Evolutionary conservation across 2,888 invertebrate species (phyloP).

Genomic region (Glomeris marginata): DNA sequence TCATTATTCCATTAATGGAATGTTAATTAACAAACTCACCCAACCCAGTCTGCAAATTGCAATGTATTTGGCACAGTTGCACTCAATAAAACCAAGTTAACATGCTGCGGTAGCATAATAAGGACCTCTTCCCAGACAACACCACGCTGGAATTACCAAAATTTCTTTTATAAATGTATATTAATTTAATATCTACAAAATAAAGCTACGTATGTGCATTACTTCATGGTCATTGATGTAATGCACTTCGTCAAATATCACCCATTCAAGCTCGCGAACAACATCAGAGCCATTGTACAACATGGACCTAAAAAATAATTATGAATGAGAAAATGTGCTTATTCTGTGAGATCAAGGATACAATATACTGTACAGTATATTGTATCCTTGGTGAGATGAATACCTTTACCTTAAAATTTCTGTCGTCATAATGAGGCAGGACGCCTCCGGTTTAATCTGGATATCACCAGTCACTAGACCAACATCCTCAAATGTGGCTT

Average conservation of each 20-base stretch:
- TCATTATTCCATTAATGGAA: background rate
- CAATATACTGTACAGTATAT: background rate
- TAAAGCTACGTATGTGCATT: conserved; percentile 18
- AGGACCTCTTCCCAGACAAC: conserved; percentile 99
- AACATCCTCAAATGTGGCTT: conserved; percentile 71
- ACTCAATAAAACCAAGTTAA: conserved; percentile 90
- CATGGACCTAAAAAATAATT: conserved; percentile 50
- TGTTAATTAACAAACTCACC: conserved; percentile 27
- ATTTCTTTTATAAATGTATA: no score
- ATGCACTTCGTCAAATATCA: conserved; percentile 98
- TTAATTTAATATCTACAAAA: conserved; percentile 2
- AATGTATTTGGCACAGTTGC: conserved; percentile 96
- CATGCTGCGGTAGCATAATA: conserved; percentile 84
- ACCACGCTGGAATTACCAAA: conserved; percentile 48
- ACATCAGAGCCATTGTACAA: conserved; percentile 85
- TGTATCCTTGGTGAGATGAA: background rate
- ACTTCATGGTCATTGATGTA: conserved; percentile 94
- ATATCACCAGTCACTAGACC: conserved; percentile 90
- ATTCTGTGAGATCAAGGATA: no score
- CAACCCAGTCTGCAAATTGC: conserved; percentile 65
- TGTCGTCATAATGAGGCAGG: conserved; percentile 98
- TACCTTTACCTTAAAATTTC: conserved; percentile 62
- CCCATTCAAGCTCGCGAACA: conserved; percentile 91
- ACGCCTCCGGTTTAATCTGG: conserved; percentile 82
- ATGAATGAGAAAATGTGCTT: conserved; percentile 3